Evolutionary conservation across 2,113 vertebrate genomes (phyloP).

Genomic region (Serinus canaria): DNA sequence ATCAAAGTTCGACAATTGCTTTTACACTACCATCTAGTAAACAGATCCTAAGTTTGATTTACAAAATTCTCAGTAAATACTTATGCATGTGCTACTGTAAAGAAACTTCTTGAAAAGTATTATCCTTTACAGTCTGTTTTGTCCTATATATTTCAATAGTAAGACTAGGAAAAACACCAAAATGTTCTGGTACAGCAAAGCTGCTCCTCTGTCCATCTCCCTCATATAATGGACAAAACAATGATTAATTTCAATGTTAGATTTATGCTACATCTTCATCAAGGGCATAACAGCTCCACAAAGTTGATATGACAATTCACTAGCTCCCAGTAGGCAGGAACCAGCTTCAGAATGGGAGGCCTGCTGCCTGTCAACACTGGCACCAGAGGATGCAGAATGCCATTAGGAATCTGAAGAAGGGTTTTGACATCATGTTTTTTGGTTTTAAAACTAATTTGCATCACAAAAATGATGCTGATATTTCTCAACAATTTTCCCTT

Average conservation of each 20-base stretch:
- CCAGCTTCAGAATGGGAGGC: slow-evolving; percentile 19
- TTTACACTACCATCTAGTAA: background rate
- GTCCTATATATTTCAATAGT: background rate
- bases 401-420: slow-evolving; percentile 50
- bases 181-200: background rate
- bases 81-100: background rate
- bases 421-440: background rate
- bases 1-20: background rate
- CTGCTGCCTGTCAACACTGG: slow-evolving; percentile 62
- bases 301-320: slow-evolving; percentile 44
- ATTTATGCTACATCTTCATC: slow-evolving; percentile 51
- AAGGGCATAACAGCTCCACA: slow-evolving; percentile 55
- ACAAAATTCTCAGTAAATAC: background rate
- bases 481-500: background rate
- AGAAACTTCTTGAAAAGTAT: background rate
- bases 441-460: slow-evolving; percentile 15
- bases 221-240: slow-evolving; percentile 36
- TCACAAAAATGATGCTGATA: slow-evolving; percentile 22
- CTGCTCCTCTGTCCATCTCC: background rate
- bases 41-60: background rate
- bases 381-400: slow-evolving; percentile 20
- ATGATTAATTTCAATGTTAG: slow-evolving; percentile 33
- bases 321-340: slow-evolving; percentile 53
- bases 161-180: background rate
- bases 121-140: background rate